These are phyloP conservation scores for Danionella dracula DNA, from an alignment of 2,797 vertebrate genomes.

Conservation along the genomic window DNA sequence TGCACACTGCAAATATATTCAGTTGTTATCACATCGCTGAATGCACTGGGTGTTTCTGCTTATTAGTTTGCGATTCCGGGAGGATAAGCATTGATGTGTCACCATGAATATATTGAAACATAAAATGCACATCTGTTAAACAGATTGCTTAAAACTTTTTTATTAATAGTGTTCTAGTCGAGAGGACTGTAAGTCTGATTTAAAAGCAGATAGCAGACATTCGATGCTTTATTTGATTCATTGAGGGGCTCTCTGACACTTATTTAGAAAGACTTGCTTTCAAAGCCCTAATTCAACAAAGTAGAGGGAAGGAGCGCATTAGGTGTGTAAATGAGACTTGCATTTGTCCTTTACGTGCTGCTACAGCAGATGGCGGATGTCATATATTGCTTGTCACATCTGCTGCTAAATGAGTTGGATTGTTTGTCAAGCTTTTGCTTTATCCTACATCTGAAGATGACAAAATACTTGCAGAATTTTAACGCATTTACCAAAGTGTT, in stretches of 20 bases:
- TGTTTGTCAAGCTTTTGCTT: neutral
- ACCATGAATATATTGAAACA: neutral
- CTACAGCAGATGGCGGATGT: slow-evolving; percentile 9
- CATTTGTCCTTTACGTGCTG: neutral
- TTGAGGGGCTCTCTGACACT: neutral
- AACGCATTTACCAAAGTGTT: too few species aligned
- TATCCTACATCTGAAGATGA: neutral
- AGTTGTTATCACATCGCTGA: neutral
- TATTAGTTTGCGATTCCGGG: neutral
- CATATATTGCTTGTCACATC: slow-evolving; percentile 7
- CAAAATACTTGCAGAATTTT: neutral
- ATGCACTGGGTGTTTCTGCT: neutral
- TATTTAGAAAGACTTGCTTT: slow-evolving; percentile 1
- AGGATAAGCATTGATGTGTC: neutral
- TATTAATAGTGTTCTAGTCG: slow-evolving; percentile 6
- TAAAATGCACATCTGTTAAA: neutral
- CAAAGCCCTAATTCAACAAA: neutral
- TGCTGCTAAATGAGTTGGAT: neutral
- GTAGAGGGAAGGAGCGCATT: neutral
- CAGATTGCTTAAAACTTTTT: slow-evolving; percentile 1
- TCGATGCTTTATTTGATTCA: slow-evolving; percentile 10
- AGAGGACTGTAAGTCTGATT: neutral
- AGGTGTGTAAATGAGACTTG: slow-evolving; percentile 1
- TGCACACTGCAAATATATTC: neutral
- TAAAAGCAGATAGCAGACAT: neutral